Evolutionary conservation across 2,113 vertebrate species (phyloP).

Genomic region (Zeus faber): DNA sequence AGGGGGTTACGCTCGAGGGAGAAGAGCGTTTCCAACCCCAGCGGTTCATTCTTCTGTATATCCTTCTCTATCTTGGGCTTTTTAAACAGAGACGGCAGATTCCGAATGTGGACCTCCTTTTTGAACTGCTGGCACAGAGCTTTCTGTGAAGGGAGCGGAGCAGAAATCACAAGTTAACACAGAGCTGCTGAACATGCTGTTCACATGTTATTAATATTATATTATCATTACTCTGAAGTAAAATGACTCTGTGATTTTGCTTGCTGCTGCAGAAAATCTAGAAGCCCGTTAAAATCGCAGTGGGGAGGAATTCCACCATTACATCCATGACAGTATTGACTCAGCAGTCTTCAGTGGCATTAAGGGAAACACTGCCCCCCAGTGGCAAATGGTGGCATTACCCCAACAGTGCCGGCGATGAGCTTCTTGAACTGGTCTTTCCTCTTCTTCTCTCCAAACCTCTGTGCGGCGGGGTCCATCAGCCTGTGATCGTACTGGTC

Average conservation of each 20-base stretch:
- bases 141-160: conserved; percentile 78
- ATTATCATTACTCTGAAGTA: too few species aligned
- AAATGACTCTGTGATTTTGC: too few species aligned
- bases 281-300: not conserved
- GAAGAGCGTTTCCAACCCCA: conserved; percentile 81
- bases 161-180: not conserved
- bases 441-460: conserved; percentile 85
- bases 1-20: conserved; percentile 38
- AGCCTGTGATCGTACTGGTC: conserved; percentile 90
- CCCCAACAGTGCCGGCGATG: conserved; percentile 90
- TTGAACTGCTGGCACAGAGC: conserved; percentile 95
- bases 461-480: conserved; percentile 80
- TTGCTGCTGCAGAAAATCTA: not conserved
- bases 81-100: conserved; percentile 96
- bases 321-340: conserved; percentile 12
- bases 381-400: conserved; percentile 63
- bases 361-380: conserved; percentile 34
- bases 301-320: not conserved
- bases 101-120: conserved; percentile 97
- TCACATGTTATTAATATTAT: not conserved
- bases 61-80: conserved; percentile 84
- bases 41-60: conserved; percentile 69
- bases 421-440: conserved; percentile 95
- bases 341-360: not conserved
- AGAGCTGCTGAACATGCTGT: not conserved